A percentile compares a stretch with the other conserved stretches of the same genome.
phyloP scores from a whole-genome alignment of 2,888 invertebrate genomes.

The Eilema griseolum region DNA sequence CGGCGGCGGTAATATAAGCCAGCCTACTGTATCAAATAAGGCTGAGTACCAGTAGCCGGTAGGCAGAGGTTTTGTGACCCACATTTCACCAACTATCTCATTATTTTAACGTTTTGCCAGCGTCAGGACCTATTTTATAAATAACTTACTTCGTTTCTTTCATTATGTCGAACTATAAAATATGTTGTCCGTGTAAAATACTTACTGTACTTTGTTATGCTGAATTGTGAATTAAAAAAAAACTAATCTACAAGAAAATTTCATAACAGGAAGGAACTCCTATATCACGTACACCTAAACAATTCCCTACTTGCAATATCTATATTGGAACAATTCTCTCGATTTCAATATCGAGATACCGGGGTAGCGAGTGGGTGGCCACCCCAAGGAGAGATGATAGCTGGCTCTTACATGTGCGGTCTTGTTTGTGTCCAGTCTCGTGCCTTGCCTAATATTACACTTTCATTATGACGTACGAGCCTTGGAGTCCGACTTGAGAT shows the following conservation, averaged over 20 bases:
- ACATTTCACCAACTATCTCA: too few relatives aligned
- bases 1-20: too few relatives aligned
- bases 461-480: constrained; percentile 71
- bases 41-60: too few relatives aligned
- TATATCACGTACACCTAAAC: constrained; percentile 36
- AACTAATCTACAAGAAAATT: neutral
- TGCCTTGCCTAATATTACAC: constrained; percentile 73
- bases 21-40: neutral
- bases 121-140: too few relatives aligned
- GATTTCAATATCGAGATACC: constrained; percentile 52
- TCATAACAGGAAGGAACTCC: constrained; percentile 5
- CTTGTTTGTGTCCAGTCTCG: constrained; percentile 78
- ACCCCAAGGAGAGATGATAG: constrained; percentile 67
- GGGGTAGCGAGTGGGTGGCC: constrained; percentile 48
- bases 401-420: constrained; percentile 73
- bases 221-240: neutral
- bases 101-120: too few relatives aligned
- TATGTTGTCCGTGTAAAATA: too few relatives aligned
- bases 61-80: neutral
- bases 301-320: constrained; percentile 48
- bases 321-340: constrained; percentile 49
- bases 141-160: too few relatives aligned
- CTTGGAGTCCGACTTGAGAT: constrained; percentile 62
- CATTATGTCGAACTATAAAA: too few relatives aligned
- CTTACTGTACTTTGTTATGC: neutral